A percentile compares a stretch with the other conserved stretches of the same genome.
Evolutionary conservation across 2,797 vertebrate genomes (phyloP).

Genomic region (Harpagifer antarcticus): DNA sequence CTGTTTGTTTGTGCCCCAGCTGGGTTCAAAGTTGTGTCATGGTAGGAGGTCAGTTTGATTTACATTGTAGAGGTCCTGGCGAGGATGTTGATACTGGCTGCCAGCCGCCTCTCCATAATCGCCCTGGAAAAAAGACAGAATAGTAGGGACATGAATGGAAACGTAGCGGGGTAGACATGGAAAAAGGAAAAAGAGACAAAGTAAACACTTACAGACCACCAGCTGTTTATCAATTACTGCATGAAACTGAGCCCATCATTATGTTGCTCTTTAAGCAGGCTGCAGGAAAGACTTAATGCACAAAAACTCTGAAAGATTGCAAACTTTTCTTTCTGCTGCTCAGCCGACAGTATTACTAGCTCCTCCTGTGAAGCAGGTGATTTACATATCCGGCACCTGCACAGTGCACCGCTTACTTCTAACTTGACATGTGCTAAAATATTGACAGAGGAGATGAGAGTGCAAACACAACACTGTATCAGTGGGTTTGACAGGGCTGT

Average conservation of each 20-base stretch:
- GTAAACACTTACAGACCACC: slow-evolving; percentile 38
- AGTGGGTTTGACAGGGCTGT: slow-evolving; percentile 31
- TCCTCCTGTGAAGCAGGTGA: slow-evolving; percentile 35
- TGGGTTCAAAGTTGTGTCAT: slow-evolving; percentile 20
- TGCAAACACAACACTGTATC: slow-evolving; percentile 34
- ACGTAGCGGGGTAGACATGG: neutral
- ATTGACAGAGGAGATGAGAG: slow-evolving; percentile 48
- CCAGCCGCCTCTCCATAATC: slow-evolving; percentile 90
- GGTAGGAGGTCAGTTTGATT: slow-evolving; percentile 65
- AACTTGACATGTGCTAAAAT: slow-evolving; percentile 44
- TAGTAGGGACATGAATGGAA: slow-evolving; percentile 4
- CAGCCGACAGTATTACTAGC: slow-evolving; percentile 33
- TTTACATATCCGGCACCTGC: slow-evolving; percentile 58
- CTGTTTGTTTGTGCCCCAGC: slow-evolving; percentile 7
- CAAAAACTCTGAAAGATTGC: slow-evolving; percentile 6
- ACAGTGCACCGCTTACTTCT: slow-evolving; percentile 40
- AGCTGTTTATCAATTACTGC: slow-evolving; percentile 54
- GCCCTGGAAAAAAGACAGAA: slow-evolving; percentile 75
- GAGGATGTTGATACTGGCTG: slow-evolving; percentile 89
- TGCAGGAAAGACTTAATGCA: neutral
- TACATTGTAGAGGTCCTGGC: slow-evolving; percentile 88
- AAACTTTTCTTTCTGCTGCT: slow-evolving; percentile 40
- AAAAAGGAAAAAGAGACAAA: slow-evolving; percentile 29
- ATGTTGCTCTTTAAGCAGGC: neutral
- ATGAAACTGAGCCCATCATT: slow-evolving; percentile 25